A percentile compares a stretch with the other conserved stretches of the same genome.
Conservation (phyloP, 2,888 invertebrate species). For the Heliconius charithonia region DNA sequence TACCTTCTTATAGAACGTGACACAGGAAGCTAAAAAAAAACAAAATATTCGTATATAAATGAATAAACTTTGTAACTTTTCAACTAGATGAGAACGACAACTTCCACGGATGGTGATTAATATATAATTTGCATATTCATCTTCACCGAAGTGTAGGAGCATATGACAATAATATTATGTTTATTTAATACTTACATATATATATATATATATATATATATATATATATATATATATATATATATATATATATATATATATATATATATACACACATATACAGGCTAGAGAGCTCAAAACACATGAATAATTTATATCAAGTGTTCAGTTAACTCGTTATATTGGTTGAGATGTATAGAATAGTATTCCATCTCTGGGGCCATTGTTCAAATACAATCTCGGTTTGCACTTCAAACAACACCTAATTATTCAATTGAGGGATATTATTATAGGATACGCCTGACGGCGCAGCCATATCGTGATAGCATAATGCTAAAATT, state of each 20-base stretch:
- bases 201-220: too few species aligned
- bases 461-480: conserved; percentile 14
- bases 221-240: too few species aligned
- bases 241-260: too few species aligned
- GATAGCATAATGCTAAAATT: conserved; percentile 10
- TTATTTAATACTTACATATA: conserved; percentile 16
- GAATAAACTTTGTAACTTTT: neutral
- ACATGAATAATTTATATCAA: conserved; percentile 41
- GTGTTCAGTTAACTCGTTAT: conserved; percentile 30
- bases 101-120: neutral
- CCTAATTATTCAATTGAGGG: conserved; percentile 70
- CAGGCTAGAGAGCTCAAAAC: conserved; percentile 30
- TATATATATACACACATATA: too few species aligned
- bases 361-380: conserved; percentile 43
- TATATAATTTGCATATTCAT: conserved; percentile 8
- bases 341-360: conserved; percentile 34
- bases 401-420: conserved; percentile 68
- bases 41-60: too few species aligned
- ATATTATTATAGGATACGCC: conserved; percentile 41
- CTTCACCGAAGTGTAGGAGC: neutral
- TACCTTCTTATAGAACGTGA: too few species aligned
- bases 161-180: conserved; percentile 22
- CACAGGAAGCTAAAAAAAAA: too few species aligned
- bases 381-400: conserved; percentile 63
- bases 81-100: neutral